Conservation (phyloP, 2,113 vertebrate species). For the Pluvialis apricaria region DNA sequence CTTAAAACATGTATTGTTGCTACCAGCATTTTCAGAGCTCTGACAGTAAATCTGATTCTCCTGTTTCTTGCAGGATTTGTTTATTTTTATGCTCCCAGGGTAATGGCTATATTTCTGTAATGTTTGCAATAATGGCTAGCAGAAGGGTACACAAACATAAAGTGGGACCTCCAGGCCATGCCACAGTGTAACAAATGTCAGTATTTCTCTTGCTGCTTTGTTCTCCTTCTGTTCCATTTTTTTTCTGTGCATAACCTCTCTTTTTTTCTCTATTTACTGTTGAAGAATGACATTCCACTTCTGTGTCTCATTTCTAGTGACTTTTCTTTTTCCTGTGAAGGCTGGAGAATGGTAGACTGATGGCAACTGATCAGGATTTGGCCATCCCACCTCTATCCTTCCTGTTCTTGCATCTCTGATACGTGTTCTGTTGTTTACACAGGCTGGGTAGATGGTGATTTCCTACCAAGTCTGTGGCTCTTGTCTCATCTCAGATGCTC, state of each 20-base stretch:
- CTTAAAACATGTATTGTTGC: background rate
- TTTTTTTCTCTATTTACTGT: background rate
- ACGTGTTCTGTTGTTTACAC: background rate
- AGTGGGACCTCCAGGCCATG: background rate
- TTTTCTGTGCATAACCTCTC: background rate
- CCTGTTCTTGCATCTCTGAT: background rate
- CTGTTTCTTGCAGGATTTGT: background rate
- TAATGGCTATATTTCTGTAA: background rate
- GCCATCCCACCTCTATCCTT: background rate
- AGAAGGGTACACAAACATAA: background rate
- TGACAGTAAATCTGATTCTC: background rate
- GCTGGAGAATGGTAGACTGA: background rate
- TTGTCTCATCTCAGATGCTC: background rate
- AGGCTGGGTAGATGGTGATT: background rate
- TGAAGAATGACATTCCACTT: background rate
- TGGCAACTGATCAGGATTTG: background rate
- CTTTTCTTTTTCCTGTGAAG: background rate
- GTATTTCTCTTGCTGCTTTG: background rate
- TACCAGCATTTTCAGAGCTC: slow-evolving; percentile 17
- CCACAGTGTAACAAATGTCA: background rate
- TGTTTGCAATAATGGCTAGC: background rate
- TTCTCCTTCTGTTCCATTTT: background rate
- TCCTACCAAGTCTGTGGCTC: background rate
- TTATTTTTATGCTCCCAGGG: background rate
- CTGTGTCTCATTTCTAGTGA: background rate